Percentiles rank a stretch among this genome's conserved stretches.
phyloP scores from a whole-genome alignment of 1,140 invertebrate genomes.

The Zaprionus lachaisei region DNA sequence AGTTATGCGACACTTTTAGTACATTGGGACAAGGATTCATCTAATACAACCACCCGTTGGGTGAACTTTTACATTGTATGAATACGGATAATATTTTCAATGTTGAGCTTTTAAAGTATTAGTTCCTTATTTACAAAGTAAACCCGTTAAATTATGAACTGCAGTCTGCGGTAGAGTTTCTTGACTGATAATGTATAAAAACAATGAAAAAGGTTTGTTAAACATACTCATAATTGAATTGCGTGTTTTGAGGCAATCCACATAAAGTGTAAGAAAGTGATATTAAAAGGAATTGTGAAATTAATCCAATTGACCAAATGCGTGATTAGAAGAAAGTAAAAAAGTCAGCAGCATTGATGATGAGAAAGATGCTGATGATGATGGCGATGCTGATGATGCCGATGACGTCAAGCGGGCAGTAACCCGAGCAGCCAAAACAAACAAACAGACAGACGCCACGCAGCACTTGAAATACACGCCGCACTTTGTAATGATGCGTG shows the following conservation, averaged over 20 bases:
- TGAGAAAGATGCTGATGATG: slow-evolving; percentile 14
- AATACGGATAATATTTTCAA: not conserved
- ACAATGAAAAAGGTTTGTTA: slow-evolving; percentile 3
- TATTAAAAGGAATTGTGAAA: slow-evolving; percentile 29
- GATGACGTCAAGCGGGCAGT: slow-evolving; percentile 31
- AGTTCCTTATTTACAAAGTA: not conserved
- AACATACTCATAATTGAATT: slow-evolving; percentile 54
- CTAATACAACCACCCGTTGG: not conserved
- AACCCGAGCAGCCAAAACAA: slow-evolving; percentile 50
- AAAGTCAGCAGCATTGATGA: slow-evolving; percentile 20
- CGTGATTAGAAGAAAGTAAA: slow-evolving; percentile 56
- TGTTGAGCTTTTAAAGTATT: not conserved
- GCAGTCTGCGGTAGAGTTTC: too few relatives aligned
- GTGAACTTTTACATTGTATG: slow-evolving; percentile 17
- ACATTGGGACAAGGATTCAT: slow-evolving; percentile 6
- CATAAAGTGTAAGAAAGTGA: slow-evolving; percentile 11
- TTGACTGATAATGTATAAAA: too few relatives aligned
- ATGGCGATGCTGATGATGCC: slow-evolving; percentile 26
- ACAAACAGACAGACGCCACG: slow-evolving; percentile 70
- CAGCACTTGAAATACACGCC: slow-evolving; percentile 65
- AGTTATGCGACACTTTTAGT: not conserved
- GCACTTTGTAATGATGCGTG: slow-evolving; percentile 46
- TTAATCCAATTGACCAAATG: slow-evolving; percentile 45
- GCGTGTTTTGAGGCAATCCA: not conserved
- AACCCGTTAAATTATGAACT: not conserved